Conservation (phyloP, 2,113 vertebrate species). For the Myrmecophaga tridactyla region DNA sequence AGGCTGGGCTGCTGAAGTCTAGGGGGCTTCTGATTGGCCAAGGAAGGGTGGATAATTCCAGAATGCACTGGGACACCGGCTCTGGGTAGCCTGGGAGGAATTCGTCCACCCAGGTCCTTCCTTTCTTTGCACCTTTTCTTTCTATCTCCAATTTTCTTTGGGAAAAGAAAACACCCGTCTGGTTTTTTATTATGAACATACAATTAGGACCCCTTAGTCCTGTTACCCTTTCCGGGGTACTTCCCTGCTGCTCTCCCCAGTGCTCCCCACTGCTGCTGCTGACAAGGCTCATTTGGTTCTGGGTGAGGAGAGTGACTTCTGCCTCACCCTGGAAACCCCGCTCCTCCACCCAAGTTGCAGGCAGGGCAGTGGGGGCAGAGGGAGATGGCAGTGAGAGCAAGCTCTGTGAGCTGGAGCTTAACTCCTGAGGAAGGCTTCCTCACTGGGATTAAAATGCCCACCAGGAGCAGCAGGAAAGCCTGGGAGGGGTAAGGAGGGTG, state of each 20-base stretch:
- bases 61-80: neutral
- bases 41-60: neutral
- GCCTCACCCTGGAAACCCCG: neutral
- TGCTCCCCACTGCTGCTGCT: accelerated
- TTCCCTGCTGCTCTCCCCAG: too few relatives aligned
- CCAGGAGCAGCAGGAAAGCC: neutral
- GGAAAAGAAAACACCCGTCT: neutral
- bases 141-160: neutral
- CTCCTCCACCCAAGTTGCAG: neutral
- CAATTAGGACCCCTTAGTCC: neutral
- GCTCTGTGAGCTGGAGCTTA: neutral
- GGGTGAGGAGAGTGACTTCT: accelerated
- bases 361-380: accelerated
- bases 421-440: neutral
- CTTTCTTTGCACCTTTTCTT: neutral
- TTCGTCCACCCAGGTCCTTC: neutral
- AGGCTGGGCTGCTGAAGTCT: too few relatives aligned
- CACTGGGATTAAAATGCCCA: neutral
- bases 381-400: neutral
- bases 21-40: neutral
- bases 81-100: too few relatives aligned
- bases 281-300: neutral
- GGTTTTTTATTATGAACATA: neutral
- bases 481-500: accelerated
- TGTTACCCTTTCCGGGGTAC: neutral